A percentile compares a stretch with the other conserved stretches of the same genome.
These are phyloP conservation scores for Listrodromus nycthemerus DNA, from an alignment of 2,888 invertebrate genomes.

Conservation along the genomic window DNA sequence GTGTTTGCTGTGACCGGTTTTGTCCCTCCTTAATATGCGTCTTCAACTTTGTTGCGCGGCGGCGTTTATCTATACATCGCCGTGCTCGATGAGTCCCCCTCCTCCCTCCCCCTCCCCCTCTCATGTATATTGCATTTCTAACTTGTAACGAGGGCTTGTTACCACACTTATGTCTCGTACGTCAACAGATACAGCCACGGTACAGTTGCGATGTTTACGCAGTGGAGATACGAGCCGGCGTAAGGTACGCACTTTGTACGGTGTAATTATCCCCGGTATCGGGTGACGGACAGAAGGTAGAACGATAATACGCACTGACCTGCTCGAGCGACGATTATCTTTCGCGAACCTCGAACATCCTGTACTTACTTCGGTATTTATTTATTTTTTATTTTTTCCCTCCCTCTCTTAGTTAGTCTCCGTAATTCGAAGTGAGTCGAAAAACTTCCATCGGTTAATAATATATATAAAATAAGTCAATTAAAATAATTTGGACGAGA, in stretches of 20 bases:
- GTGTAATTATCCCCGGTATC: constrained; percentile 58
- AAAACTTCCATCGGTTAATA: constrained; percentile 4
- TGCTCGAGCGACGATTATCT: constrained; percentile 48
- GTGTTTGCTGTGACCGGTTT: constrained; percentile 53
- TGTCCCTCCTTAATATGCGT: constrained; percentile 47
- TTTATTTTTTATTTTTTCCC: not conserved
- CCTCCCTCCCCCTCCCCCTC: constrained; percentile 1
- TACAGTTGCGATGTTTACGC: constrained; percentile 51
- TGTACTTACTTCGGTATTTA: constrained; percentile 14
- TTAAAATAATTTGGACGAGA: constrained; percentile 9
- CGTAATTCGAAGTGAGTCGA: constrained; percentile 9
- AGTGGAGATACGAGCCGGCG: constrained; percentile 38
- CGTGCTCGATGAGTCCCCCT: not conserved
- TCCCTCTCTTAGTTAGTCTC: not conserved
- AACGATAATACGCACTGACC: constrained; percentile 20
- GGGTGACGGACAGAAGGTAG: constrained; percentile 29
- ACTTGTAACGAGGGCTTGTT: constrained; percentile 69
- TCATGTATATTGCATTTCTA: constrained; percentile 59
- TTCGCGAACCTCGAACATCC: constrained; percentile 13
- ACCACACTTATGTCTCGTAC: constrained; percentile 64
- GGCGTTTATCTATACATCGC: constrained; percentile 47
- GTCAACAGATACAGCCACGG: constrained; percentile 26
- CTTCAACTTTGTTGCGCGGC: constrained; percentile 55
- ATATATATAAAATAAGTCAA: constrained; percentile 2
- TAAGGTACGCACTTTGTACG: constrained; percentile 17